A percentile compares a stretch with the other conserved stretches of the same genome.
Conservation (phyloP, 2,113 vertebrate genomes). For the Upupa epops region DNA sequence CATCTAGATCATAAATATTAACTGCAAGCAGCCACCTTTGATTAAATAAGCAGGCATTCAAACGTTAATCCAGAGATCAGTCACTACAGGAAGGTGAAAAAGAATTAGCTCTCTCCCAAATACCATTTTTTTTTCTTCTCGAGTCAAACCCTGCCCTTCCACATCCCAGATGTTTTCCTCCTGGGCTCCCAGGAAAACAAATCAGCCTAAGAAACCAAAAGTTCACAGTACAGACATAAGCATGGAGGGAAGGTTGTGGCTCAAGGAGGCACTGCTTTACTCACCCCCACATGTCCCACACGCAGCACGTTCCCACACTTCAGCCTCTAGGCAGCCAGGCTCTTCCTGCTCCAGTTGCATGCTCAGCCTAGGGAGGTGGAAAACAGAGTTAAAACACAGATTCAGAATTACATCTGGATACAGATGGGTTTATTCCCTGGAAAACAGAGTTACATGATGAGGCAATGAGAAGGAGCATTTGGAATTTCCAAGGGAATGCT, state of each 20-base stretch:
- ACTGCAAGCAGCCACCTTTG: not conserved
- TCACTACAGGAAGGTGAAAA: not conserved
- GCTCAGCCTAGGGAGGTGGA: rapidly evolving
- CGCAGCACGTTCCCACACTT: rapidly evolving
- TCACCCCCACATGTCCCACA: not conserved
- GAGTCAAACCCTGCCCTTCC: not conserved
- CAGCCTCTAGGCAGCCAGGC: not conserved
- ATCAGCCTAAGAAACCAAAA: not conserved
- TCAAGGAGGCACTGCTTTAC: not conserved
- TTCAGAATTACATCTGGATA: not conserved
- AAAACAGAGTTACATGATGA: not conserved
- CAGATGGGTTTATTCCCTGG: rapidly evolving
- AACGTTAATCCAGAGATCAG: not conserved
- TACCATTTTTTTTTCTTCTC: not conserved
- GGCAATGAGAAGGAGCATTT: not conserved
- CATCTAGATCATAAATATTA: not conserved
- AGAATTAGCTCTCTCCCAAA: not conserved
- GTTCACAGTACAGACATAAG: not conserved
- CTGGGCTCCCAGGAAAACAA: not conserved
- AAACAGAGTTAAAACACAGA: not conserved
- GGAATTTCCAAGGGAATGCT: rapidly evolving
- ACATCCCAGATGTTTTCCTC: not conserved
- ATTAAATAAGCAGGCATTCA: not conserved
- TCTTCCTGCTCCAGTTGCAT: not conserved
- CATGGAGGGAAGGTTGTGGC: not conserved